These are phyloP conservation scores for Centroberyx gerrardi DNA, from an alignment of 2,797 vertebrate genomes.

Conservation along the genomic window DNA sequence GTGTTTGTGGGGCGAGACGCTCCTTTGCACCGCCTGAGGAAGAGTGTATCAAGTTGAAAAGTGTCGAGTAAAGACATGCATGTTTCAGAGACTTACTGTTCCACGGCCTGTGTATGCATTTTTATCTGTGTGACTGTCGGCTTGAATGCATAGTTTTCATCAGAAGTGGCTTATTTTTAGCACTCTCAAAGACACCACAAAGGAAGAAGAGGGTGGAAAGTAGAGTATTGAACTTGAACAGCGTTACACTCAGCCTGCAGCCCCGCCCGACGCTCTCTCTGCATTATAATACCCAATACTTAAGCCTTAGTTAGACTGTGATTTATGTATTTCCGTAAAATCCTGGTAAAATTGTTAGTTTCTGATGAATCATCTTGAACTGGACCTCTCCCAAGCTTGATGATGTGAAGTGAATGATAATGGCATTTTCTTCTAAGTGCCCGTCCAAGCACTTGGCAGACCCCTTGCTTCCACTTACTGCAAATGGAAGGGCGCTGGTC, in stretches of 20 bases:
- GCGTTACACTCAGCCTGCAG: too few relatives aligned
- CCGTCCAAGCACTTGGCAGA: conserved; percentile 60
- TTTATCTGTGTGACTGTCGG: too few relatives aligned
- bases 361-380: conserved; percentile 60
- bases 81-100: background rate
- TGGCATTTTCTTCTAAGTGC: conserved; percentile 73
- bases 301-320: background rate
- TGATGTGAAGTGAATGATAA: conserved; percentile 68
- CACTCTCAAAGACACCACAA: background rate
- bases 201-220: background rate
- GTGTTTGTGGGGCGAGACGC: conserved; percentile 2
- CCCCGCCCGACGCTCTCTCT: background rate
- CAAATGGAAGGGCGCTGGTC: conserved; percentile 54
- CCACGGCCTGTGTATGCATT: too few relatives aligned
- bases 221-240: too few relatives aligned
- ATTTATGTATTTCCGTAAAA: conserved; percentile 7
- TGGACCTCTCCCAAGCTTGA: conserved; percentile 57
- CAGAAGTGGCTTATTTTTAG: too few relatives aligned
- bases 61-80: background rate
- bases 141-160: too few relatives aligned
- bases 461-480: conserved; percentile 57
- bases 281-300: background rate
- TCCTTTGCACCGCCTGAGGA: conserved; percentile 2
- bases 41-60: background rate
- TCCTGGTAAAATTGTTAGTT: conserved; percentile 11